phyloP scores from a whole-genome alignment of 1,140 invertebrate genomes.

The Drosophila malerkotliana region DNA sequence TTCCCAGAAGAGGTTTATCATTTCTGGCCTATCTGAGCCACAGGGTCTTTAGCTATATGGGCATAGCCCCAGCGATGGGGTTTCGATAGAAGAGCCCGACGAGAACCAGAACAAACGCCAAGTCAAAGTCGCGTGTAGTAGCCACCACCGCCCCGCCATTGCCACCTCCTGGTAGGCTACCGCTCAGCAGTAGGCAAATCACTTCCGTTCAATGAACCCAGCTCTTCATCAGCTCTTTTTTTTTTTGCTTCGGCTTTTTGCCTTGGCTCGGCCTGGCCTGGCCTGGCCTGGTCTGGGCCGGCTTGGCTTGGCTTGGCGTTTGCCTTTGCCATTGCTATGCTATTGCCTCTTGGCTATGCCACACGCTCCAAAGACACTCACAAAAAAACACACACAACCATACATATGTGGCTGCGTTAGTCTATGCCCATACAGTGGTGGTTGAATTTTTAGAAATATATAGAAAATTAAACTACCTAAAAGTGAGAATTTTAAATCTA shows the following conservation, averaged over 20 bases:
- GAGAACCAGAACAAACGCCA: constrained; percentile 33
- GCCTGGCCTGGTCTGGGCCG: neutral
- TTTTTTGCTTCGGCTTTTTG: too few species aligned
- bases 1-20: constrained; percentile 43
- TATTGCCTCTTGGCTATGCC: constrained; percentile 55
- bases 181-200: constrained; percentile 70
- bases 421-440: constrained; percentile 12
- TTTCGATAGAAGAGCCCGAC: constrained; percentile 19
- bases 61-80: constrained; percentile 1
- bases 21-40: constrained; percentile 37
- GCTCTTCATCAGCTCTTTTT: constrained; percentile 56
- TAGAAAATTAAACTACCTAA: neutral
- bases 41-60: constrained; percentile 23
- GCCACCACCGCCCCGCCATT: neutral
- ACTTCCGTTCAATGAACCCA: constrained; percentile 82
- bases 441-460: constrained; percentile 9
- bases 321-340: constrained; percentile 36
- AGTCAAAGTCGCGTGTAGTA: constrained; percentile 57
- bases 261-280: constrained; percentile 12
- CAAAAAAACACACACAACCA: constrained; percentile 19
- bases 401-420: constrained; percentile 20
- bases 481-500: too few species aligned
- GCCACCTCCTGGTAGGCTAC: constrained; percentile 1
- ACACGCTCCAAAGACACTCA: constrained; percentile 24
- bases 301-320: constrained; percentile 23